These are phyloP conservation scores for Chelidonichthys spinosus DNA, from an alignment of 2,797 vertebrate species.

Conservation along the genomic window DNA sequence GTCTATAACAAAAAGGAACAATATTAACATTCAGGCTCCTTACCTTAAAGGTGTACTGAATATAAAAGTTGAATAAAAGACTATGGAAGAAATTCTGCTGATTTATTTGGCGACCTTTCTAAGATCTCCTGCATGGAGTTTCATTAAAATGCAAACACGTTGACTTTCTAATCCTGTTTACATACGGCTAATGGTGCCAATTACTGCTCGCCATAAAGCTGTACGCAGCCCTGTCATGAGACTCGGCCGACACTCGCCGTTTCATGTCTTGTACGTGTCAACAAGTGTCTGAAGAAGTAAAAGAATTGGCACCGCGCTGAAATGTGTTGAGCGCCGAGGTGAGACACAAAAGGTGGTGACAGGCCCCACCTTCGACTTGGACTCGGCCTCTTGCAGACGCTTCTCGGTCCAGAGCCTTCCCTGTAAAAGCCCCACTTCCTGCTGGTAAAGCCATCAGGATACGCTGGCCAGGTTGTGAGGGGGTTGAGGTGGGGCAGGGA, in stretches of 20 bases:
- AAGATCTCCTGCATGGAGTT: background rate
- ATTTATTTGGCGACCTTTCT: too few relatives aligned
- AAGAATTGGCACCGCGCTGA: slow-evolving; percentile 9
- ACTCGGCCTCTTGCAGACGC: slow-evolving; percentile 47
- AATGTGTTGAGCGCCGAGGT: slow-evolving; percentile 42
- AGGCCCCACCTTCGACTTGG: slow-evolving; percentile 46
- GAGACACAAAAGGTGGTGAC: slow-evolving; percentile 63
- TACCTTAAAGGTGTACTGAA: too few relatives aligned
- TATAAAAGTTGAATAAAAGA: too few relatives aligned
- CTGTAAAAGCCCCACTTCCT: slow-evolving; percentile 67
- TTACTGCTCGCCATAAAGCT: background rate
- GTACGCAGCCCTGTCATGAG: background rate
- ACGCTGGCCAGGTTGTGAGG: slow-evolving; percentile 40
- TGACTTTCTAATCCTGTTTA: background rate
- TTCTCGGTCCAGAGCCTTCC: slow-evolving; percentile 41
- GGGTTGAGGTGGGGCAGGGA: slow-evolving; percentile 41
- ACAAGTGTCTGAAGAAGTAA: slow-evolving; percentile 8
- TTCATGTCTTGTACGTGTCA: background rate
- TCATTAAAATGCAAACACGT: background rate
- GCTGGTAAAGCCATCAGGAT: slow-evolving; percentile 76
- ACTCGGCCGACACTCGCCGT: background rate
- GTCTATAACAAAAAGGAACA: too few relatives aligned
- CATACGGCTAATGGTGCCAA: background rate
- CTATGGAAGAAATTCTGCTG: too few relatives aligned
- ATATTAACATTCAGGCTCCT: too few relatives aligned